These are phyloP conservation scores for Polyommatus icarus DNA, from an alignment of 2,888 invertebrate genomes.

Conservation along the genomic window DNA sequence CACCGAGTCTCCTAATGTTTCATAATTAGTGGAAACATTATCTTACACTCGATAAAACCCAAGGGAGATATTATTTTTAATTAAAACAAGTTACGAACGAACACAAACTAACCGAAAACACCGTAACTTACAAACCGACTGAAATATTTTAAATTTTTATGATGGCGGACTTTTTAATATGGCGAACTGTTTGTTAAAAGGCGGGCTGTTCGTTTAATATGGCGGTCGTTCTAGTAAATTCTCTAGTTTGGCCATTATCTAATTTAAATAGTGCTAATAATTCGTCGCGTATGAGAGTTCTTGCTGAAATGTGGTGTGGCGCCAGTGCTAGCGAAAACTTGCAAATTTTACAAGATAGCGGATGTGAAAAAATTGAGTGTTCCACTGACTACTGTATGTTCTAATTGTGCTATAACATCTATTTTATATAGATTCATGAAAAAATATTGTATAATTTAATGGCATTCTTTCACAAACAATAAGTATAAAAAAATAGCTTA, in stretches of 20 bases:
- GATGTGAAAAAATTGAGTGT: background rate
- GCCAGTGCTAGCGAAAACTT: conserved; percentile 30
- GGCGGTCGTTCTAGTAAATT: conserved; percentile 10
- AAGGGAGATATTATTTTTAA: background rate
- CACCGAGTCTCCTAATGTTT: background rate
- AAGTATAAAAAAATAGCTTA: too few species aligned
- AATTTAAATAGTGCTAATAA: conserved; percentile 65
- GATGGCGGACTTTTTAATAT: conserved; percentile 24
- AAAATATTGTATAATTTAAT: too few species aligned
- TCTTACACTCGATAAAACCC: background rate
- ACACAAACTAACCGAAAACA: conserved; percentile 20
- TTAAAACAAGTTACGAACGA: conserved; percentile 1
- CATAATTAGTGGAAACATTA: background rate
- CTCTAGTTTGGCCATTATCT: conserved; percentile 57
- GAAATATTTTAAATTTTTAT: conserved; percentile 24
- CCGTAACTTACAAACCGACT: conserved; percentile 21
- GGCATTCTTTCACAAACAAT: too few species aligned
- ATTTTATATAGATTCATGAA: too few species aligned
- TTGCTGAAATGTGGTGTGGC: conserved; percentile 42
- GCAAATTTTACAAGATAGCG: background rate
- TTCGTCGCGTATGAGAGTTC: conserved; percentile 52
- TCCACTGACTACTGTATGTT: too few species aligned
- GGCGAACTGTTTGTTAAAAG: background rate
- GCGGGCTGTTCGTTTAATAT: background rate
- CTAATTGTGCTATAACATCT: too few species aligned